A percentile compares a stretch with the other conserved stretches of the same genome.
phyloP scores from a whole-genome alignment of 1,140 invertebrate genomes.

The Scaptomyza pallida region DNA sequence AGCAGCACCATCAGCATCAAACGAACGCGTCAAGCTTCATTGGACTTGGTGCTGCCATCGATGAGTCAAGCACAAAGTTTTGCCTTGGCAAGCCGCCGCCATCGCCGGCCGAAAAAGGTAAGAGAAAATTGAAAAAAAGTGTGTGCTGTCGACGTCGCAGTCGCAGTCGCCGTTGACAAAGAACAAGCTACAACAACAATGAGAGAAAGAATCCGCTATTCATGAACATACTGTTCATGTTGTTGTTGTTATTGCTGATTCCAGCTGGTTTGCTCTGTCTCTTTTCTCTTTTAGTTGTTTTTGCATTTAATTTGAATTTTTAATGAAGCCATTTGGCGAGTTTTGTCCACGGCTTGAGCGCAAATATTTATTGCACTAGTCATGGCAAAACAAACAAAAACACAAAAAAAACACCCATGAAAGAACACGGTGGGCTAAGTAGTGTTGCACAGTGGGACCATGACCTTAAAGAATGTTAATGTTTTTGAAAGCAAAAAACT shows the following conservation, averaged over 20 bases:
- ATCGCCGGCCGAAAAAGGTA: conserved; percentile 77
- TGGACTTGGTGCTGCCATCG: conserved; percentile 75
- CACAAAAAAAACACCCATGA: conserved; percentile 36
- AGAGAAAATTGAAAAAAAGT: conserved; percentile 29
- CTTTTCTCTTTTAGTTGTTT: conserved; percentile 14
- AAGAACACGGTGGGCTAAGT: conserved; percentile 34
- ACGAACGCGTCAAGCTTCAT: conserved; percentile 49
- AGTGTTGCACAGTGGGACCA: conserved; percentile 39
- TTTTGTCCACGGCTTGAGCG: conserved; percentile 63
- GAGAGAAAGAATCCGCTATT: conserved; percentile 38
- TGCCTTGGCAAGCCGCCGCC: conserved; percentile 77
- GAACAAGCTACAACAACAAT: conserved; percentile 26
- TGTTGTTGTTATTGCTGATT: conserved; percentile 43
- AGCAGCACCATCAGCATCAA: conserved; percentile 37
- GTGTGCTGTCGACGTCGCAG: background rate
- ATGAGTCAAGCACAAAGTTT: conserved; percentile 78
- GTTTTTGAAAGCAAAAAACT: too few species aligned
- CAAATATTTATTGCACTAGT: conserved; percentile 81
- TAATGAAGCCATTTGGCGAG: conserved; percentile 74
- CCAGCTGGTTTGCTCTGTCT: too few species aligned
- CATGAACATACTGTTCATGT: conserved; percentile 35
- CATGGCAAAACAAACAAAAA: conserved; percentile 46
- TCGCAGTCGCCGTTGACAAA: conserved; percentile 17
- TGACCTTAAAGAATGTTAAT: background rate
- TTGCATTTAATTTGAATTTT: conserved; percentile 73